Evolutionary conservation across 2,797 vertebrate genomes (phyloP), one percentile per base, ranked within the genome.

Genomic region (Danio albolineatus): DNA sequence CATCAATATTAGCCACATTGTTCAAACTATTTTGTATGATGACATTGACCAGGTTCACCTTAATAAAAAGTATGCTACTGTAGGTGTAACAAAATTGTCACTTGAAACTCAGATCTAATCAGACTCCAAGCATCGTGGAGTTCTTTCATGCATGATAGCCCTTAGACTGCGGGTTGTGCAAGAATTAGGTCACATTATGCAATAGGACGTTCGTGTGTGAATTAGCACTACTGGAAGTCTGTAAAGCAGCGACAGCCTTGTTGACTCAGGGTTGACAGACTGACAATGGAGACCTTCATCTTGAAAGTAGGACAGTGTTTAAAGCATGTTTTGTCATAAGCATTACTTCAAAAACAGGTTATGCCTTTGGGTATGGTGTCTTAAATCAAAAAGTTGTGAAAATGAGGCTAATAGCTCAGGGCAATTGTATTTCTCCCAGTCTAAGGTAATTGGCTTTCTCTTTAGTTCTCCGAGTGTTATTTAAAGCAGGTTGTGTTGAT

Each of bases 31-130:
- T 12, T 43, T 21, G 17, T 10, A 41, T 38, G 19, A 16, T 4
- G 16, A 17, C 1, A 41, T 16, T 10, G 8, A 38, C 36, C 36
- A 9, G 36, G 36, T 39, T 7, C 36, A 61, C 48, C 16, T 10
- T 44, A 61, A 46, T 53, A 28, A 28, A 67, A 16, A 64, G 60
- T 13, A n/a, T 61, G 0, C 16, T 28, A 28, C 28, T 28, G 28
- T 28, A 48, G 56, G 19, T 65, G 16, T 46, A 16, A 36, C 71
- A 53, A 44, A 51, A 19, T 51, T 53, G 39, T 19, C 12, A 14
- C 44, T 38, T 70, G 43, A 80, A 84, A 41, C 21, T 67, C 39
- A 59, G 74, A 78, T 71, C 19, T 66, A 57, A 73, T 83, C 64
- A 67, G 21, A 69, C 48, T 51, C 49, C 64, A 19, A 67, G 16